Percentiles rank a stretch among this genome's conserved stretches.
Evolutionary conservation across 2,888 invertebrate genomes (phyloP).

Genomic region (Catocala nupta): DNA sequence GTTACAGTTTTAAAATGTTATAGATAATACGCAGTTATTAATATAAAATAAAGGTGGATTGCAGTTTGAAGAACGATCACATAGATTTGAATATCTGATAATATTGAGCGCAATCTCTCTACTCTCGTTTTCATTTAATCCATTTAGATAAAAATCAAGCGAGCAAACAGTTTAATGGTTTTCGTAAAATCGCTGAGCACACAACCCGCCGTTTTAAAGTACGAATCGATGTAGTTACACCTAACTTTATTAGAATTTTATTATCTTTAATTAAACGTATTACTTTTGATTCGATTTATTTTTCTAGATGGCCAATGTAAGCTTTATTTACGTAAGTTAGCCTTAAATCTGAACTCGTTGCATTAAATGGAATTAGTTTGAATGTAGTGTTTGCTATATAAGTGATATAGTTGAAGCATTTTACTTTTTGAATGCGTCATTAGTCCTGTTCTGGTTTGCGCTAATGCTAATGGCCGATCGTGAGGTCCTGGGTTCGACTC

Average conservation of each 20-base stretch:
- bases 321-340: too few species aligned
- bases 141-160: slow-evolving; percentile 72
- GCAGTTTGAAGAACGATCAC: slow-evolving; percentile 40
- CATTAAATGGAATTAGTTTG: background rate
- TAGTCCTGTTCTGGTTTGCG: too few species aligned
- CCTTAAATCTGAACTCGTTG: background rate
- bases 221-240: slow-evolving; percentile 26
- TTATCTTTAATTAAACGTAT: slow-evolving; percentile 32
- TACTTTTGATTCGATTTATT: slow-evolving; percentile 10
- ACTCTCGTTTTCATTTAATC: slow-evolving; percentile 71
- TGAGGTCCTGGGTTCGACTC: too few species aligned
- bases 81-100: slow-evolving; percentile 63
- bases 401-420: too few species aligned
- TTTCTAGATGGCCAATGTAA: too few species aligned
- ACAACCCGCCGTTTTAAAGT: slow-evolving; percentile 35
- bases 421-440: too few species aligned
- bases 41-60: background rate
- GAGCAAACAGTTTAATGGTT: slow-evolving; percentile 61
- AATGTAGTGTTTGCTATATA: background rate
- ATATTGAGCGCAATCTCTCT: slow-evolving; percentile 61
- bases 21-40: background rate
- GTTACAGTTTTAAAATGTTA: too few species aligned
- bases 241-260: slow-evolving; percentile 30
- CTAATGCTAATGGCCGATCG: too few species aligned
- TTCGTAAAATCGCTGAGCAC: slow-evolving; percentile 62